These are phyloP conservation scores for Allophyes oxyacanthae DNA, from an alignment of 2,888 invertebrate genomes.

Conservation along the genomic window DNA sequence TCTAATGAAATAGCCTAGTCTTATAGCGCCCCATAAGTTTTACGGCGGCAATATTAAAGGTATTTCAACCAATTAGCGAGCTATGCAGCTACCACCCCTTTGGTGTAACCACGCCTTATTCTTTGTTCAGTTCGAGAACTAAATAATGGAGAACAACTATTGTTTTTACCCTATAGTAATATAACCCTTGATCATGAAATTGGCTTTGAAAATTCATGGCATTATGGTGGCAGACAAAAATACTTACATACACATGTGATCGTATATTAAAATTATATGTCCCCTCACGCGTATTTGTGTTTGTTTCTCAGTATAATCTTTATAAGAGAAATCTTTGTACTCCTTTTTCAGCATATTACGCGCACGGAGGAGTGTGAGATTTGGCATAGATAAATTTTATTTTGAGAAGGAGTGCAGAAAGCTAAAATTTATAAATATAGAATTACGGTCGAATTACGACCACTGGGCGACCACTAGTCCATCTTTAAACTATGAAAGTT, in stretches of 20 bases:
- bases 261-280: too few relatives aligned
- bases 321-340: too few relatives aligned
- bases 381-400: too few relatives aligned
- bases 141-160: conserved; percentile 67
- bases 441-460: too few relatives aligned
- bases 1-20: conserved; percentile 54
- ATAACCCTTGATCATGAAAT: conserved; percentile 56
- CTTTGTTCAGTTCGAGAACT: conserved; percentile 61
- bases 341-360: too few relatives aligned
- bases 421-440: too few relatives aligned
- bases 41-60: conserved; percentile 61
- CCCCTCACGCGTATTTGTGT: too few relatives aligned
- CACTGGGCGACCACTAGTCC: too few relatives aligned
- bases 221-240: conserved; percentile 8
- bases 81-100: conserved; percentile 72
- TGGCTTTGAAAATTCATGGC: conserved; percentile 33
- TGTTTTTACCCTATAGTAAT: conserved; percentile 64
- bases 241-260: conserved; percentile 12
- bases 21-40: conserved; percentile 52
- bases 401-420: too few relatives aligned
- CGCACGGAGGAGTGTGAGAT: too few relatives aligned
- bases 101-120: conserved; percentile 69
- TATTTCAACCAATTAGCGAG: conserved; percentile 75
- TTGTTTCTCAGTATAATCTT: too few relatives aligned
- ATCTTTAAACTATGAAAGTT: too few relatives aligned